Base-by-base conservation (phyloP, 2,113 vertebrate genomes). In the Festucalex cinctus region DNA sequence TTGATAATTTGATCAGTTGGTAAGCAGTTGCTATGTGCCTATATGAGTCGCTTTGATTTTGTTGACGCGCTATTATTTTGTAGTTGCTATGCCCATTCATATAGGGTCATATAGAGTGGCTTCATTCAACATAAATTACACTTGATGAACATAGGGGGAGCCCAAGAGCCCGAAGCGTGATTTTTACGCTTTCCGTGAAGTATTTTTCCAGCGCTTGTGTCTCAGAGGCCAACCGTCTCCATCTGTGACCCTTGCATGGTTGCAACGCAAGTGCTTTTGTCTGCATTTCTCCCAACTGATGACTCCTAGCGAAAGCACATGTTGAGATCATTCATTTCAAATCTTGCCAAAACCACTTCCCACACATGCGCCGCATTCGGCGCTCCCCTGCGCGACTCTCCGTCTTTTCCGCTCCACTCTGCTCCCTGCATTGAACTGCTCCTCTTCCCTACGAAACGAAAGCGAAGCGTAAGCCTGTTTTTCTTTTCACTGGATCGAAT, bases 251-350 rank as follows among this genome's bases (percentile, higher is more conserved):
- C 73, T 63, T 76, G 79, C 65, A 46, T 81, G 80, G 75, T 79
- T 76, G 72, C 71, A 74, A 73, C 72, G 79, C 72, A 76, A 87
- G 68, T 87, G 81, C 85, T 85, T 91, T 89, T 85, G 90, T 85
- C 85, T 86, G 85, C 87, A 86, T 80, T 88, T 88, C 89, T 81
- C 73, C 73, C 82, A 85, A 85, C 71, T 84, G 88, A 90, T 87
- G 88, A 88, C 78, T 84, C 85, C 84, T 76, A 80, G 82, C 79
- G 88, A 72, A 59, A 86, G 86, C 88, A 88, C 90, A 91, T 91
- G 90, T 86, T 90, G 90, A 90, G 91, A 89, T 91, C 90, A 88
- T 92, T 92, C 89, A 86, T 89, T 85, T 86, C 82, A 62, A 82
- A 76, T 76, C 73, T 75, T 83, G 89, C 88, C 89, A 92, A 89